Evolutionary conservation across 2,797 vertebrate genomes (phyloP).

Genomic region (Hozukius guyotensis): DNA sequence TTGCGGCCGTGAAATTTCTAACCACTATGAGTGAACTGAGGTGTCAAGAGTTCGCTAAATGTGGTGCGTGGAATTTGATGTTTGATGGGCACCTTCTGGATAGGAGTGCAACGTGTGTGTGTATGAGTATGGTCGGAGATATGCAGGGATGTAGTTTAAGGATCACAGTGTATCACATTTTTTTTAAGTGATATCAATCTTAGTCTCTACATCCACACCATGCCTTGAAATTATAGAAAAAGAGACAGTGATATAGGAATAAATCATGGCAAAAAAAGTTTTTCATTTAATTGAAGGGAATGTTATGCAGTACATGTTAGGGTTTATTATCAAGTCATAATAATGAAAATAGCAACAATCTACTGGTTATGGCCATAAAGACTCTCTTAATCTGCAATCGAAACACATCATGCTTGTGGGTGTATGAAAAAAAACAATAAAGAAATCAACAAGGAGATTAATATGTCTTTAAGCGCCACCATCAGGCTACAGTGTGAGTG

Average conservation of each 20-base stretch:
- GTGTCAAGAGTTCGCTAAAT: constrained; percentile 77
- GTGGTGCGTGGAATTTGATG: constrained; percentile 67
- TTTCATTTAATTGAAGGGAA: neutral
- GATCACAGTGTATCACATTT: neutral
- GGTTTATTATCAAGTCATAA: neutral
- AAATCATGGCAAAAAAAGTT: neutral
- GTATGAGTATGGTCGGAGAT: neutral
- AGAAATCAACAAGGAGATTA: neutral
- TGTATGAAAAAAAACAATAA: neutral
- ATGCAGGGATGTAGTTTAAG: constrained; percentile 1
- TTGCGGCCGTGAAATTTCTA: constrained; percentile 76
- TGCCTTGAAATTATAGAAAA: neutral
- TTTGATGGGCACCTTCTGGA: constrained; percentile 64
- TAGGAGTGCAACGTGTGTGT: neutral
- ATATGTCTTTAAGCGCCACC: neutral
- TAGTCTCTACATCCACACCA: neutral
- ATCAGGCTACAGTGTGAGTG: neutral
- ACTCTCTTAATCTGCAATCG: neutral
- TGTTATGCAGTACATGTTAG: neutral
- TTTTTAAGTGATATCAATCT: neutral
- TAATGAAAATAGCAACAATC: neutral
- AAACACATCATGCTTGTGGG: neutral
- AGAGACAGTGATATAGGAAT: neutral
- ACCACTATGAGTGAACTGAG: constrained; percentile 78
- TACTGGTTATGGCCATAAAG: neutral